Conservation (phyloP, 2,888 invertebrate genomes). For the Harpalus rufipes region DNA sequence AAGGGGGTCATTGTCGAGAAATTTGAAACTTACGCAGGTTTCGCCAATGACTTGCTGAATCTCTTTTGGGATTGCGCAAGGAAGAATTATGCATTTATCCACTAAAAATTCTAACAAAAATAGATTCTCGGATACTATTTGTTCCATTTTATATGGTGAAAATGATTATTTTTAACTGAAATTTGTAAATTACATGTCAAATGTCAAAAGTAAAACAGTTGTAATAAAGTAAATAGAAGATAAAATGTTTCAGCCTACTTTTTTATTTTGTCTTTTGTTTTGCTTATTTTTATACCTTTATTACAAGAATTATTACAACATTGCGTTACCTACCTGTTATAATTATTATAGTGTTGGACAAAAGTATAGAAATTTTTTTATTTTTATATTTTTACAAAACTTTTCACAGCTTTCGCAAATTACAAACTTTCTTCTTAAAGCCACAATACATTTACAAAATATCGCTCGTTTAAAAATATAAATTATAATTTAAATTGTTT, state of each 20-base stretch:
- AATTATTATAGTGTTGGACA: no score
- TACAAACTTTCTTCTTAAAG: no score
- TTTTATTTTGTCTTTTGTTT: neutral
- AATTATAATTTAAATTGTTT: no score
- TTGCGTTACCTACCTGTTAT: no score
- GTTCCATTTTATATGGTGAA: constrained; percentile 73
- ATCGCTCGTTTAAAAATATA: no score
- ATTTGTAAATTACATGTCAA: constrained; percentile 67
- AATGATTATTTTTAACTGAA: constrained; percentile 68
- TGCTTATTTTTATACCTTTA: constrained; percentile 4
- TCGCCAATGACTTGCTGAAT: constrained; percentile 77
- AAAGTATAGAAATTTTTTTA: no score
- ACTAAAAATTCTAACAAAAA: constrained; percentile 84
- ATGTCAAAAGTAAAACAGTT: constrained; percentile 67
- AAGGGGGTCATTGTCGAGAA: constrained; percentile 80
- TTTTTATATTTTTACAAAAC: no score
- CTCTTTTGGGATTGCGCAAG: constrained; percentile 78
- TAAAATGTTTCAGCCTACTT: constrained; percentile 1
- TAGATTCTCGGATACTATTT: constrained; percentile 79
- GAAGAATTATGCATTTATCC: constrained; percentile 78
- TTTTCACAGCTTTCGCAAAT: no score
- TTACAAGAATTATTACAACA: no score
- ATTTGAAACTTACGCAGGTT: constrained; percentile 82
- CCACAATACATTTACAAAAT: no score
- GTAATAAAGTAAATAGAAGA: constrained; percentile 22